Evolutionary conservation across 2,888 invertebrate species (phyloP).

Genomic region (Cryptocheilus praepositus): DNA sequence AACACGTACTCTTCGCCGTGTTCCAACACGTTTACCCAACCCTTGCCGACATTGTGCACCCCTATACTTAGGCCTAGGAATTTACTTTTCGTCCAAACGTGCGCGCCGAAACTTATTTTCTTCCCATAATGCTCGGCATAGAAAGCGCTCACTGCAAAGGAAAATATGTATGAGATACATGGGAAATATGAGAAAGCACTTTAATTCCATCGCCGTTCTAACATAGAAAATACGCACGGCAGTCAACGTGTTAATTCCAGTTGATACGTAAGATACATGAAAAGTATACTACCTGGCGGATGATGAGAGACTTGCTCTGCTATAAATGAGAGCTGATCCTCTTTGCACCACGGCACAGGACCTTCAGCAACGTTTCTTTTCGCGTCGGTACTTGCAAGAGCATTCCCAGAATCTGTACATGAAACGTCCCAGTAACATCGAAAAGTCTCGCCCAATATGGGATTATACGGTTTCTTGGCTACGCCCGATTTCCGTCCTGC

Average conservation of each 20-base stretch:
- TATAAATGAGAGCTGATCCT: slow-evolving; percentile 93
- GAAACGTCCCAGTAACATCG: slow-evolving; percentile 89
- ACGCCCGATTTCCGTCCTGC: slow-evolving; percentile 98
- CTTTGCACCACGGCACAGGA: slow-evolving; percentile 93
- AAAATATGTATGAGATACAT: slow-evolving; percentile 12
- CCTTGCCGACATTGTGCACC: slow-evolving; percentile 97
- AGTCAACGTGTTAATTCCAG: too few relatives aligned
- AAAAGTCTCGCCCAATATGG: slow-evolving; percentile 97
- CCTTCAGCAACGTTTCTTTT: slow-evolving; percentile 82
- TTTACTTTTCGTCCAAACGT: slow-evolving; percentile 99
- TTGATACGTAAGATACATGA: too few relatives aligned
- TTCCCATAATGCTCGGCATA: slow-evolving; percentile 97
- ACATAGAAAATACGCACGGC: too few relatives aligned
- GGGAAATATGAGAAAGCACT: too few relatives aligned
- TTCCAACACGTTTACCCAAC: slow-evolving; percentile 92
- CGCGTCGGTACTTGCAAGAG: slow-evolving; percentile 43
- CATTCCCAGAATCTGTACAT: slow-evolving; percentile 36
- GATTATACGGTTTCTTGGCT: slow-evolving; percentile 99
- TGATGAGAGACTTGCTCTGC: slow-evolving; percentile 99
- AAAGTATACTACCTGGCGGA: slow-evolving; percentile 86
- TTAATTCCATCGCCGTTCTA: too few relatives aligned
- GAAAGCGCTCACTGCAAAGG: slow-evolving; percentile 92
- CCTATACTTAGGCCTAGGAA: slow-evolving; percentile 98
- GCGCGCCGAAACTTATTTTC: slow-evolving; percentile 93
- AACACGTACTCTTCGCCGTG: slow-evolving; percentile 95